These are phyloP conservation scores for Bellardia pandia DNA, from an alignment of 2,888 invertebrate genomes.

Conservation along the genomic window DNA sequence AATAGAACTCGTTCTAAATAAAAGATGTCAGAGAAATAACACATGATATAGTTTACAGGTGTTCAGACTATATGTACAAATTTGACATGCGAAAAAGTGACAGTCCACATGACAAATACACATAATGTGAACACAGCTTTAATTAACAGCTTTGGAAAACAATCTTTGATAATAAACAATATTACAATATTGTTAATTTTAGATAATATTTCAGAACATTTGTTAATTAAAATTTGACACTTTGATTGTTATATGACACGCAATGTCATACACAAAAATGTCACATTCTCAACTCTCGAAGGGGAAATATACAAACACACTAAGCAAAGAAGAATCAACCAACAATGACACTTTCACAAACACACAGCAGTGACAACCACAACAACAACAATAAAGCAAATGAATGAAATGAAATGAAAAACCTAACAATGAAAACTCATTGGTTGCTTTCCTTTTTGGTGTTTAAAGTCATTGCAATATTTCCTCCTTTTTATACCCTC, in stretches of 20 bases:
- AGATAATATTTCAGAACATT: constrained; percentile 69
- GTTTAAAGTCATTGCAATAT: constrained; percentile 61
- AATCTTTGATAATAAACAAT: constrained; percentile 57
- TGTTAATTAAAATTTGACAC: constrained; percentile 76
- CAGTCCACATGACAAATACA: no score
- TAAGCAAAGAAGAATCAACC: constrained; percentile 15
- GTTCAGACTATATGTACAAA: no score
- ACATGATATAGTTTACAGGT: no score
- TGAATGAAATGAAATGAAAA: constrained; percentile 32
- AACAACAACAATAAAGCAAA: neutral
- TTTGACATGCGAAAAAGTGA: no score
- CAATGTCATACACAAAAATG: constrained; percentile 64
- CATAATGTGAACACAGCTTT: no score
- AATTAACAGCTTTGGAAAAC: constrained; percentile 38
- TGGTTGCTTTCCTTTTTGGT: constrained; percentile 54
- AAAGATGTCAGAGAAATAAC: no score
- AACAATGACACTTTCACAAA: constrained; percentile 34
- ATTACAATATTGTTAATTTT: constrained; percentile 69
- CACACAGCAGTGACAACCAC: constrained; percentile 13
- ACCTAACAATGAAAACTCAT: constrained; percentile 43
- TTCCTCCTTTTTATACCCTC: constrained; percentile 29
- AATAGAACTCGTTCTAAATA: no score
- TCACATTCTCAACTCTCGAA: constrained; percentile 19
- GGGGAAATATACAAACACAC: constrained; percentile 3
- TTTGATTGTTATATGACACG: constrained; percentile 75